A percentile compares a stretch with the other conserved stretches of the same genome.
Evolutionary conservation across 2,888 invertebrate species (phyloP).

Genomic region (Nemotelus nigrinus): DNA sequence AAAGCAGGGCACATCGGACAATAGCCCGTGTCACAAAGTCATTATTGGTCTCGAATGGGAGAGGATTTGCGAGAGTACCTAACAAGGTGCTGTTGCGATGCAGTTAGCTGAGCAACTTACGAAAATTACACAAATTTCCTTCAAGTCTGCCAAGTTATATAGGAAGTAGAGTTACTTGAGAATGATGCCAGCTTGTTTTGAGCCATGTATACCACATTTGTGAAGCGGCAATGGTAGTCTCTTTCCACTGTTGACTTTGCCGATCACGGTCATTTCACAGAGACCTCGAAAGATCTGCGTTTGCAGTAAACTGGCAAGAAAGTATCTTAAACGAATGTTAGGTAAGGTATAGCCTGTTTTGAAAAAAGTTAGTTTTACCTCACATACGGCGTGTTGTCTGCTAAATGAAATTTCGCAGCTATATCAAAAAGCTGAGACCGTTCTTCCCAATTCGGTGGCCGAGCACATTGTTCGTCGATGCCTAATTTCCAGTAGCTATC

Average conservation of each 20-base stretch:
- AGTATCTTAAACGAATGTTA: conserved; percentile 69
- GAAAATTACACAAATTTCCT: too few relatives aligned
- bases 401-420: conserved; percentile 77
- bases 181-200: conserved; percentile 71
- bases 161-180: conserved; percentile 67
- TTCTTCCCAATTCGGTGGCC: conserved; percentile 66
- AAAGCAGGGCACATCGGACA: too few relatives aligned
- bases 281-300: conserved; percentile 79
- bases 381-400: conserved; percentile 77
- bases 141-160: too few relatives aligned
- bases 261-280: conserved; percentile 73
- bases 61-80: too few relatives aligned
- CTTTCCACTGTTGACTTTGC: conserved; percentile 63
- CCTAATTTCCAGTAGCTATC: conserved; percentile 72
- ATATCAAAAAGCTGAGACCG: conserved; percentile 73
- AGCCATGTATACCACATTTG: conserved; percentile 80
- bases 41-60: too few relatives aligned
- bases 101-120: too few relatives aligned
- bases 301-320: conserved; percentile 77
- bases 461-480: conserved; percentile 69
- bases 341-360: not conserved
- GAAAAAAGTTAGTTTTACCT: conserved; percentile 65
- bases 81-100: too few relatives aligned
- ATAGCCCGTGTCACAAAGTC: too few relatives aligned
- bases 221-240: conserved; percentile 69